phyloP scores from a whole-genome alignment of 2,797 vertebrate genomes.

The Acrocephalus scirpaceus region DNA sequence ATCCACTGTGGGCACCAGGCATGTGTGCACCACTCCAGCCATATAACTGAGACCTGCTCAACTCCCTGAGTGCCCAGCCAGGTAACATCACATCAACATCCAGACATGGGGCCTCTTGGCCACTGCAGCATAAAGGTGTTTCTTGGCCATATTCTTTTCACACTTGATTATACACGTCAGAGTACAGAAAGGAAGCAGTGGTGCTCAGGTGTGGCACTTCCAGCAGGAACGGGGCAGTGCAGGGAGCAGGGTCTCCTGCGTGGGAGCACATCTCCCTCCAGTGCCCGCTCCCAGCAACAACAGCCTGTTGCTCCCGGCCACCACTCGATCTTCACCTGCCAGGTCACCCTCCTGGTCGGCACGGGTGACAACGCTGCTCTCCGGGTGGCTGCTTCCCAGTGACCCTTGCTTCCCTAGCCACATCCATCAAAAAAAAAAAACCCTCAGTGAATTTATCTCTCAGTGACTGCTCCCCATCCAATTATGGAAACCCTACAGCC shows the following conservation, averaged over 20 bases:
- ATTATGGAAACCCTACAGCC: not conserved
- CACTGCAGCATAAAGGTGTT: not conserved
- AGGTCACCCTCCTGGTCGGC: not conserved
- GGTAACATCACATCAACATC: not conserved
- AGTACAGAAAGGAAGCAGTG: rapidly evolving
- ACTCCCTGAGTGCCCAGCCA: not conserved
- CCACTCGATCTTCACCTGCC: not conserved
- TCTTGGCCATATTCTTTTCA: not conserved
- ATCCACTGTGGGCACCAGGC: not conserved
- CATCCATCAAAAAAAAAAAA: not conserved
- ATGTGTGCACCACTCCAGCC: rapidly evolving
- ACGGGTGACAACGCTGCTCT: not conserved
- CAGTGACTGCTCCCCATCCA: not conserved
- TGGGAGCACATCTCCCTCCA: slow-evolving; percentile 60
- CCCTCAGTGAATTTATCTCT: not conserved
- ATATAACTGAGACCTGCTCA: not conserved
- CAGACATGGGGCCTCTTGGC: not conserved
- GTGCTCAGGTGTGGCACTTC: not conserved
- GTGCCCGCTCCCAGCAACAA: slow-evolving; percentile 39
- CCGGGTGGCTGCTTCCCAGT: not conserved
- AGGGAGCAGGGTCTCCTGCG: not conserved
- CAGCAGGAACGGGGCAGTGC: not conserved
- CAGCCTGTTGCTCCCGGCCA: slow-evolving; percentile 27
- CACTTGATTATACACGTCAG: rapidly evolving
- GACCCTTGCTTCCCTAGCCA: not conserved